Evolutionary conservation across 2,888 invertebrate genomes (phyloP).

Genomic region (Lagria hirta): DNA sequence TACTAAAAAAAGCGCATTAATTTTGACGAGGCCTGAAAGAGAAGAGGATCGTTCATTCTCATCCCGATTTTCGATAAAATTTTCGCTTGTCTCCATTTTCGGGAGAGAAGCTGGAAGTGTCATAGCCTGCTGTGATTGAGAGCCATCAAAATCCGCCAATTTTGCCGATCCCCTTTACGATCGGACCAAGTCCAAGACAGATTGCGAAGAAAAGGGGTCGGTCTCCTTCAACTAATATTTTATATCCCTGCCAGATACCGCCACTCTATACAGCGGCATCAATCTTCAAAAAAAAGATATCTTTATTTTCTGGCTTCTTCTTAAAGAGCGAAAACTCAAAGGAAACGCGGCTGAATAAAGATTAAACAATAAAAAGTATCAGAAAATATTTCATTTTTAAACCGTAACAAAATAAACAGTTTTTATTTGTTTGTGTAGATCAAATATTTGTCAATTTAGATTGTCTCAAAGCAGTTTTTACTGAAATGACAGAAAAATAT

Average conservation of each 20-base stretch:
- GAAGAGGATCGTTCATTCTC: slow-evolving; percentile 1
- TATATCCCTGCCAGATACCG: slow-evolving; percentile 26
- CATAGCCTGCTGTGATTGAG: slow-evolving; percentile 46
- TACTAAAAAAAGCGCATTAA: slow-evolving; percentile 33
- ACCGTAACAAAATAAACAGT: no score
- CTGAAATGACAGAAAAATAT: no score
- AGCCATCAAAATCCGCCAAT: slow-evolving; percentile 50
- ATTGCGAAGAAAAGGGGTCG: slow-evolving; percentile 33
- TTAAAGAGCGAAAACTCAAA: no score
- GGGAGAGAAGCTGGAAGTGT: slow-evolving; percentile 30
- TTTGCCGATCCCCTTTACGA: slow-evolving; percentile 46
- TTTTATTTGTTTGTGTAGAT: no score
- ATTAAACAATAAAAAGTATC: not conserved
- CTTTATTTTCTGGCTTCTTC: no score
- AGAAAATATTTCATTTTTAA: not conserved
- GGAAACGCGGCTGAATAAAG: not conserved
- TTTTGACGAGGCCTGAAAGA: slow-evolving; percentile 23
- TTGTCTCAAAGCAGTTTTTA: no score
- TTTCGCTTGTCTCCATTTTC: slow-evolving; percentile 15
- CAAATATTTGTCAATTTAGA: no score
- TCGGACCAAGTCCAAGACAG: slow-evolving; percentile 41
- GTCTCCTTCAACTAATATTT: slow-evolving; percentile 30
- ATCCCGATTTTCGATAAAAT: slow-evolving; percentile 16
- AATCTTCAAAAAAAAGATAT: slow-evolving; percentile 27
- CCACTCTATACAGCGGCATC: slow-evolving; percentile 27